Evolutionary conservation across 2,888 invertebrate genomes (phyloP), one percentile per base, ranked within the genome.

Genomic region (Rhagium mordax): DNA sequence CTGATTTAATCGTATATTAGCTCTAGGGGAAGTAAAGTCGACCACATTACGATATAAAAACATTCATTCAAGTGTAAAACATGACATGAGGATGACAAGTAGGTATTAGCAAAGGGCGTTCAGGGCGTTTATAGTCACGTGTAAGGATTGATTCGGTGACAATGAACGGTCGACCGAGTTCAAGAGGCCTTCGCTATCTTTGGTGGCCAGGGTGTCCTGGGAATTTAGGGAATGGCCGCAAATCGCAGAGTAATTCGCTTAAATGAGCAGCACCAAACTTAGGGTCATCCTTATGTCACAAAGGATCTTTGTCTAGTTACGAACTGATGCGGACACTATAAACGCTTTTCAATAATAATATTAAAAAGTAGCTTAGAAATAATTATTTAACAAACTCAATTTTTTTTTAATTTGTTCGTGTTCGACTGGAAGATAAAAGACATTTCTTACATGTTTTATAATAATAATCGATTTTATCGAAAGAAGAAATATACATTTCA

Each of bases 101-200:
- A 71, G 72, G 74, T 68, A 69, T 71, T 69, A 27, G n/a, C 20
- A 57, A 61, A 59, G 60, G 72, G 72, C 70, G 69, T 70, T 55
- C 72, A 59, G 67, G 70, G 68, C 60, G 67, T 72, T 72, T 60
- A 65, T 48, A 73, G 74, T 72, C 77, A 74, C 73, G 77, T 72
- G 75, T 68, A 59, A 62, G 71, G 78, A 79, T 80, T 75, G 79
- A 74, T 78, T 75, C 74, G 79, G 72, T 79, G 79, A 83, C 81
- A 81, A 79, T 75, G 74, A 75, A 72, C 74, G 71, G 71, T 70
- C 75, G 75, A 69, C 73, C 73, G 74, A 66, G 47, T 72, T 68
- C 68, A 73, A 76, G 72, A 80, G 76, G 79, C 53, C 55, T 51
- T 55, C 77, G 80, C 80, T 83, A 82, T 82, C 82, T 81, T 78